Conservation (phyloP, 1,140 invertebrate genomes). For the Phocides pigmalion region DNA sequence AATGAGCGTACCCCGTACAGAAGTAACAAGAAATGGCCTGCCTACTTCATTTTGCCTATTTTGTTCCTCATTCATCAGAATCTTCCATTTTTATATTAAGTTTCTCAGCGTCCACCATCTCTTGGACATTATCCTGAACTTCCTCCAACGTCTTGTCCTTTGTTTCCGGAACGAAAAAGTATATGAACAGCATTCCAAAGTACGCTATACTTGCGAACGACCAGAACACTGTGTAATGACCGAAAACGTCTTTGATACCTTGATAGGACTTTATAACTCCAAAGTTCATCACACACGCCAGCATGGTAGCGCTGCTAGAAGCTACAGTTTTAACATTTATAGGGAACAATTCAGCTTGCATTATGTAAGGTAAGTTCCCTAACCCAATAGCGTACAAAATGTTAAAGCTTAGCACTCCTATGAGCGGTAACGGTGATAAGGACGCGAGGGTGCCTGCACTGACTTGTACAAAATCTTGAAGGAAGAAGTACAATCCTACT, state of each 20-base stretch:
- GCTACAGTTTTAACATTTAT: conserved; percentile 86
- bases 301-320: conserved; percentile 70
- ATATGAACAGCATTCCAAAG: conserved; percentile 84
- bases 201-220: conserved; percentile 84
- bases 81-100: conserved; percentile 43
- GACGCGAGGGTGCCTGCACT: conserved; percentile 53
- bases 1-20: no score
- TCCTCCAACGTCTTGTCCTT: conserved; percentile 88
- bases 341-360: conserved; percentile 86
- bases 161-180: conserved; percentile 89
- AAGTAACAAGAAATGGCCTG: no score
- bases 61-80: conserved; percentile 4
- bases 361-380: conserved; percentile 85
- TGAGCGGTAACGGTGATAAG: conserved; percentile 82
- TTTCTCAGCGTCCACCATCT: conserved; percentile 46
- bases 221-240: conserved; percentile 84
- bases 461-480: conserved; percentile 67
- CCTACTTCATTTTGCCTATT: no score
- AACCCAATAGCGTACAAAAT: conserved; percentile 84
- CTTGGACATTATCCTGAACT: conserved; percentile 82
- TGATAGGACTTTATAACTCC: conserved; percentile 84
- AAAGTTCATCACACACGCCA: conserved; percentile 79
- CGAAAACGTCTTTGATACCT: conserved; percentile 80
- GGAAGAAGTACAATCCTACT: conserved; percentile 82
- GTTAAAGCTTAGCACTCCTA: conserved; percentile 85